Evolutionary conservation across 2,113 vertebrate species (phyloP).

Genomic region (Cryptomyrus ogoouensis): DNA sequence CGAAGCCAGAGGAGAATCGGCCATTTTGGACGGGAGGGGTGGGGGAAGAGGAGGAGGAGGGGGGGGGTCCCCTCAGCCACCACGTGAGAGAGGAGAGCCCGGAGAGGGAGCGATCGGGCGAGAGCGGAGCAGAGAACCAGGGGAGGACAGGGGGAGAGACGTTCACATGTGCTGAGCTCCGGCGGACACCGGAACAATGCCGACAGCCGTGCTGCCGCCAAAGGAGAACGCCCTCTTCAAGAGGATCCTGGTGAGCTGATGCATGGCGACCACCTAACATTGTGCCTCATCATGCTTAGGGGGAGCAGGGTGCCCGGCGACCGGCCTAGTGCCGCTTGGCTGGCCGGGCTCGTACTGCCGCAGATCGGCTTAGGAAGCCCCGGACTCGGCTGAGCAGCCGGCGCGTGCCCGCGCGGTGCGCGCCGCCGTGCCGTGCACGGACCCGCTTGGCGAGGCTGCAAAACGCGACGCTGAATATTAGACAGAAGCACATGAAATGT

Average conservation of each 20-base stretch:
- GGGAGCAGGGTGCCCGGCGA: not conserved
- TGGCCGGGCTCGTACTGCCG: not conserved
- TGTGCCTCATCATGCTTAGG: not conserved
- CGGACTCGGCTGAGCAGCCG: not conserved
- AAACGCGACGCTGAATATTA: not conserved
- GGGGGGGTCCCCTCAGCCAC: conserved; percentile 65
- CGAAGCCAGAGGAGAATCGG: conserved; percentile 62
- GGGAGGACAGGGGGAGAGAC: conserved; percentile 41
- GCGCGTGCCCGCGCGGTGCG: no score
- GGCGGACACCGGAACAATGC: conserved; percentile 67
- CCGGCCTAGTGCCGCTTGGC: not conserved
- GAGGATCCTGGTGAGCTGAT: conserved; percentile 81
- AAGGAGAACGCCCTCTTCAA: conserved; percentile 96
- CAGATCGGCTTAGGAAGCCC: not conserved
- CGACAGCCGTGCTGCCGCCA: conserved; percentile 81
- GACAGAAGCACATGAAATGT: not conserved
- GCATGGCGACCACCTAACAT: not conserved
- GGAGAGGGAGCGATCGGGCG: conserved; percentile 45
- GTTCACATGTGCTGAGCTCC: conserved; percentile 49
- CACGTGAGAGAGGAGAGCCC: conserved; percentile 77
- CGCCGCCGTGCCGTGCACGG: not conserved
- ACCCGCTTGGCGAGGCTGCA: not conserved
- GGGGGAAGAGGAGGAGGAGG: conserved; percentile 32
- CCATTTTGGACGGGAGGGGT: conserved; percentile 74
- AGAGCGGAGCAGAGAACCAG: conserved; percentile 14